Conservation (phyloP, 30 jellyfish, hydroid and myxozoan species). For the Hydractinia echinata region DNA sequence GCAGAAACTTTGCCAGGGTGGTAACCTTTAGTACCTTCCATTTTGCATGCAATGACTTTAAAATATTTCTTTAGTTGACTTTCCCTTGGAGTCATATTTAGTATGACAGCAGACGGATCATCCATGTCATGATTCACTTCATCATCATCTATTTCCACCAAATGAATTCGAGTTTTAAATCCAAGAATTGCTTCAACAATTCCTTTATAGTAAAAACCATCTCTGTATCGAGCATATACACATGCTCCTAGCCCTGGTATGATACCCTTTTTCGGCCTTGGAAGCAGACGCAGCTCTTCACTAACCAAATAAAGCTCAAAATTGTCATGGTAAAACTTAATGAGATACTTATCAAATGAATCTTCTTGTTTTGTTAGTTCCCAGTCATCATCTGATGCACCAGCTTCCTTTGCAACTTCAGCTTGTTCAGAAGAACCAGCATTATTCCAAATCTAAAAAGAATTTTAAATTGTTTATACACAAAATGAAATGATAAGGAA, state of each 20-base stretch:
- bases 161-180: conserved; percentile 50
- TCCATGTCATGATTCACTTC: conserved; percentile 68
- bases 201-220: conserved; percentile 84
- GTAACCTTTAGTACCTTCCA: conserved; percentile 39
- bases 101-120: conserved; percentile 84
- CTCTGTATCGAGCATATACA: conserved; percentile 77
- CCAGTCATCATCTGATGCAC: conserved; percentile 13
- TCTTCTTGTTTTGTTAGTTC: not conserved
- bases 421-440: not conserved
- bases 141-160: conserved; percentile 59
- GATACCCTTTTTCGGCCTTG: conserved; percentile 23
- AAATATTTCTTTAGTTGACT: conserved; percentile 40
- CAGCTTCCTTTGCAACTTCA: conserved; percentile 17
- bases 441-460: conserved; percentile 29
- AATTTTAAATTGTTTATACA: not conserved
- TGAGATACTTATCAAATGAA: conserved; percentile 19
- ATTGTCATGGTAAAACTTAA: conserved; percentile 15
- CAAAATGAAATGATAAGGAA: too few species aligned
- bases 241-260: conserved; percentile 88
- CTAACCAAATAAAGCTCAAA: conserved; percentile 4
- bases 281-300: conserved; percentile 22
- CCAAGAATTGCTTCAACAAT: conserved; percentile 53
- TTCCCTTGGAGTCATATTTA: conserved; percentile 68
- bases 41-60: conserved; percentile 39
- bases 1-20: conserved; percentile 74